These are phyloP conservation scores for Sceloporus undulatus DNA, from an alignment of 2,113 vertebrate species.

Conservation along the genomic window DNA sequence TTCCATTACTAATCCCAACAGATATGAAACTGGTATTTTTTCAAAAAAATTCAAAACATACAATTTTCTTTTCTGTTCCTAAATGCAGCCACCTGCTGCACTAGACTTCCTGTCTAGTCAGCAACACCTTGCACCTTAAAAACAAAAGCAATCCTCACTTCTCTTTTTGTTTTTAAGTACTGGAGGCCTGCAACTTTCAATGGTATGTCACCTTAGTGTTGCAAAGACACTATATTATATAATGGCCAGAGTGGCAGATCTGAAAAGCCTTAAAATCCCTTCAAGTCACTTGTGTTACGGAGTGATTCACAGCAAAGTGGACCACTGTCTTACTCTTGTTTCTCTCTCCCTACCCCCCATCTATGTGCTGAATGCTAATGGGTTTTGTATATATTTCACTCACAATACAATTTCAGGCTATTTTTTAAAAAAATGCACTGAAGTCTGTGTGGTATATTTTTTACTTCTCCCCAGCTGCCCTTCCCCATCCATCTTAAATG, in stretches of 20 bases:
- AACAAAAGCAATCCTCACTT: too few species aligned
- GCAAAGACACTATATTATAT: conserved; percentile 27
- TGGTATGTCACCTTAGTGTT: conserved; percentile 57
- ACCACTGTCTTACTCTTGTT: neutral
- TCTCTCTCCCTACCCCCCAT: conserved; percentile 30
- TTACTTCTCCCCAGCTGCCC: neutral
- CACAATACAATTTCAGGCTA: conserved; percentile 1
- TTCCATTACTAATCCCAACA: too few species aligned
- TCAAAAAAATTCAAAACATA: too few species aligned
- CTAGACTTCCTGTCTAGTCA: neutral
- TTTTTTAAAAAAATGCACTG: neutral
- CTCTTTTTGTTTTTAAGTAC: neutral
- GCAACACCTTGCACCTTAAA: too few species aligned
- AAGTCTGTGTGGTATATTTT: neutral
- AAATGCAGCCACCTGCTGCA: neutral
- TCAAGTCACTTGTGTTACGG: conserved; percentile 49
- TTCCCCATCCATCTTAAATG: neutral
- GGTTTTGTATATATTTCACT: neutral
- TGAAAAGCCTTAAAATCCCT: conserved; percentile 58
- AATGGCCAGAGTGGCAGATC: conserved; percentile 53
- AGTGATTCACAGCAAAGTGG: neutral
- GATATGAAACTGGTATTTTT: too few species aligned
- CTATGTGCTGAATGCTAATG: rapidly evolving
- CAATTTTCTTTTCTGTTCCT: too few species aligned
- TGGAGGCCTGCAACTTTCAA: conserved; percentile 3